Percentiles rank a stretch among this genome's conserved stretches.
Evolutionary conservation across 2,113 vertebrate species (phyloP).

Genomic region (Mirza zaza): DNA sequence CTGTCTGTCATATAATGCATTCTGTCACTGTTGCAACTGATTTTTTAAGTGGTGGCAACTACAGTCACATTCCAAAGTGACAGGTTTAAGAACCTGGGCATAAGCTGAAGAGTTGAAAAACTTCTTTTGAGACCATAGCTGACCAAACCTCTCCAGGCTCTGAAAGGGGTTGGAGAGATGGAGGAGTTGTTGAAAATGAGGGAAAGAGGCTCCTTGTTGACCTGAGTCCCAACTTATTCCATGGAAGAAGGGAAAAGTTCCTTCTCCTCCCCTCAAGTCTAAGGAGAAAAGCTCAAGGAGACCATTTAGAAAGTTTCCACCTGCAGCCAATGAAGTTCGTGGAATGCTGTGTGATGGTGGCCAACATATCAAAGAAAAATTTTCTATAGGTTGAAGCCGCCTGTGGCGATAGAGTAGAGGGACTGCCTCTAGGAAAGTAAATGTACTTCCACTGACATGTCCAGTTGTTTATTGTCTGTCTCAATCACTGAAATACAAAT

Average conservation of each 20-base stretch:
- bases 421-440: background rate
- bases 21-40: background rate
- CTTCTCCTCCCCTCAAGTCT: background rate
- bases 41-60: background rate
- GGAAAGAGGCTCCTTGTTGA: background rate
- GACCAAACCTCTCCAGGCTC: background rate
- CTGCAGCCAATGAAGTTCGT: background rate
- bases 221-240: background rate
- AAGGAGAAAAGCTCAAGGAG: background rate
- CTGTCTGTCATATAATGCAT: background rate
- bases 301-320: background rate
- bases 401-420: background rate
- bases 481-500: background rate
- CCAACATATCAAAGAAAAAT: background rate
- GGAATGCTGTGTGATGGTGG: background rate
- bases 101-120: background rate
- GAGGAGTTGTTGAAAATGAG: background rate
- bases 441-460: background rate
- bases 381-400: background rate
- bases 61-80: background rate
- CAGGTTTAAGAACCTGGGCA: background rate
- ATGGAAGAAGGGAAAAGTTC: background rate
- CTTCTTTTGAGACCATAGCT: background rate
- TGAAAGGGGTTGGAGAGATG: background rate
- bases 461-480: background rate